Conservation (phyloP, 2,113 vertebrate species). For the Lota lota region DNA sequence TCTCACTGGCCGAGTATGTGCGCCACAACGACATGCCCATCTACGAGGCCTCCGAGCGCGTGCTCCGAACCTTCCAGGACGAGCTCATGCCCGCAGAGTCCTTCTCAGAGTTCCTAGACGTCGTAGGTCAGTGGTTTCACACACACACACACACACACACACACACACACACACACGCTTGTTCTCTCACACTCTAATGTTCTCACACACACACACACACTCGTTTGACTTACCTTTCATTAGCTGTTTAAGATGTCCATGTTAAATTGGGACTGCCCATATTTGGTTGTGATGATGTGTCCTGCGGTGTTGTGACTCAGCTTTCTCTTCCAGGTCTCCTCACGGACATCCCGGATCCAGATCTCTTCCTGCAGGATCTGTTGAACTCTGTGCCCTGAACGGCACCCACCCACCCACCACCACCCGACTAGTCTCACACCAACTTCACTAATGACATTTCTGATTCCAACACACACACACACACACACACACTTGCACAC, state of each 20-base stretch:
- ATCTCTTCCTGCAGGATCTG: constrained; percentile 92
- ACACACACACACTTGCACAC: constrained; percentile 24
- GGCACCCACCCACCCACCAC: constrained; percentile 30
- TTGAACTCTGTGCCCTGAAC: constrained; percentile 93
- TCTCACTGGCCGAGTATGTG: constrained; percentile 95
- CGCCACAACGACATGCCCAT: constrained; percentile 98
- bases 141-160: neutral
- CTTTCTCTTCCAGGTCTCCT: constrained; percentile 82
- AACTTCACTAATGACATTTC: constrained; percentile 13
- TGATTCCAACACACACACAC: constrained; percentile 25
- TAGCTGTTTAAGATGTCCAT: no score
- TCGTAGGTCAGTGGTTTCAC: constrained; percentile 81
- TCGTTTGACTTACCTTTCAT: neutral
- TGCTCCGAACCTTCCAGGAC: constrained; percentile 95
- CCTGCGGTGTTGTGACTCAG: neutral
- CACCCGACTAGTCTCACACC: constrained; percentile 30
- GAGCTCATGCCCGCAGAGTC: constrained; percentile 98
- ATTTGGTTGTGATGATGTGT: neutral
- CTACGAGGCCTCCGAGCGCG: constrained; percentile 91
- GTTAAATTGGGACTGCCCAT: no score
- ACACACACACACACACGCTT: no score
- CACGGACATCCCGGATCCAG: constrained; percentile 86
- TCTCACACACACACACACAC: no score
- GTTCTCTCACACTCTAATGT: no score
- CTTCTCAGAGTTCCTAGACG: constrained; percentile 90